phyloP scores from a whole-genome alignment of 2,888 invertebrate genomes.

The Antitype chi region DNA sequence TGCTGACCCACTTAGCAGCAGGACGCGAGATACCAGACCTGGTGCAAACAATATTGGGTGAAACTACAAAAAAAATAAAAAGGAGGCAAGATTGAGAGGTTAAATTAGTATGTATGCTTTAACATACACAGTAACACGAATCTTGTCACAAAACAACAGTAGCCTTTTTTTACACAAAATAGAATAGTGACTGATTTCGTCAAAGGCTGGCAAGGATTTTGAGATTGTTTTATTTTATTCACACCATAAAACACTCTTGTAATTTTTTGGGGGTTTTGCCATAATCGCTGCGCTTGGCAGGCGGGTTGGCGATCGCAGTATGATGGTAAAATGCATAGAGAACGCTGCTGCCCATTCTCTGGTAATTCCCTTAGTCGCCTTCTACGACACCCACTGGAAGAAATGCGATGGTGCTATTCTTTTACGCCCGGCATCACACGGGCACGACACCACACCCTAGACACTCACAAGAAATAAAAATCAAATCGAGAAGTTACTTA shows the following conservation, averaged over 20 bases:
- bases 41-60: not conserved
- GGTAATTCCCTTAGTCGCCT: too few relatives aligned
- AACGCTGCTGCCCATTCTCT: too few relatives aligned
- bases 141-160: not conserved
- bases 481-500: too few relatives aligned
- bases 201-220: not conserved
- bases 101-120: not conserved
- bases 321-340: too few relatives aligned
- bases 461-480: too few relatives aligned
- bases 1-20: constrained; percentile 95
- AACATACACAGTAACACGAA: not conserved
- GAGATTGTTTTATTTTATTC: not conserved
- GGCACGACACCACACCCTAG: too few relatives aligned
- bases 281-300: too few relatives aligned
- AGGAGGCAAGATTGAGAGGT: not conserved
- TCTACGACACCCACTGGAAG: too few relatives aligned
- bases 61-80: not conserved
- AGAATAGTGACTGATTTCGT: not conserved
- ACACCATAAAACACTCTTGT: not conserved
- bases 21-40: constrained; percentile 94
- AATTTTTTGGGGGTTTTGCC: too few relatives aligned
- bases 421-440: too few relatives aligned
- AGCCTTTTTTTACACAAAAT: not conserved
- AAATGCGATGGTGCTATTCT: too few relatives aligned
- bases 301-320: too few relatives aligned